Percentiles rank a stretch among this genome's conserved stretches.
Evolutionary conservation across 2,888 invertebrate genomes (phyloP).

Genomic region (Dugesia japonica): DNA sequence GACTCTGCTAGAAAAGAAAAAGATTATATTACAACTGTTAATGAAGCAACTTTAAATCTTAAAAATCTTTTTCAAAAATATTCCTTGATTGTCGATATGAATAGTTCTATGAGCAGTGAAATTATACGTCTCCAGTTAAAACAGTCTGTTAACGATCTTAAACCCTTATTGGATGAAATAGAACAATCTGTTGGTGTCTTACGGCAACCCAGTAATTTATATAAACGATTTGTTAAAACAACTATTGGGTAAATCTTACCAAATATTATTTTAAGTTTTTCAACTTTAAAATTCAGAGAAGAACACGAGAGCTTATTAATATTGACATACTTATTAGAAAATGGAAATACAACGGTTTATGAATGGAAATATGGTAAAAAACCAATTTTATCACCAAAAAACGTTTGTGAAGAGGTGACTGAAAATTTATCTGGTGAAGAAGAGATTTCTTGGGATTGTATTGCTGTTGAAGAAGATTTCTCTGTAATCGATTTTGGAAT

Average conservation of each 20-base stretch:
- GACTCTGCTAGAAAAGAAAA: slow-evolving; percentile 8
- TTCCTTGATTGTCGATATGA: not conserved
- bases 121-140: not conserved
- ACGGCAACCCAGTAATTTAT: not conserved
- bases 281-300: not conserved
- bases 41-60: not conserved
- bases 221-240: not conserved
- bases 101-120: not conserved
- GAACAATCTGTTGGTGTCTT: not conserved
- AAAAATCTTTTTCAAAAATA: not conserved
- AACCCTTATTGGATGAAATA: not conserved
- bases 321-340: not conserved
- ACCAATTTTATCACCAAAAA: not conserved
- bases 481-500: too few species aligned
- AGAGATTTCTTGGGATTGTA: too few species aligned
- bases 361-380: not conserved
- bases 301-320: not conserved
- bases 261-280: too few species aligned
- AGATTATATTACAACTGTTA: not conserved
- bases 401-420: too few species aligned
- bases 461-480: too few species aligned
- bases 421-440: too few species aligned
- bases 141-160: not conserved
- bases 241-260: too few species aligned
- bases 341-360: not conserved